Evolutionary conservation across 2,888 invertebrate species (phyloP).

Genomic region (Drosophila lutescens): DNA sequence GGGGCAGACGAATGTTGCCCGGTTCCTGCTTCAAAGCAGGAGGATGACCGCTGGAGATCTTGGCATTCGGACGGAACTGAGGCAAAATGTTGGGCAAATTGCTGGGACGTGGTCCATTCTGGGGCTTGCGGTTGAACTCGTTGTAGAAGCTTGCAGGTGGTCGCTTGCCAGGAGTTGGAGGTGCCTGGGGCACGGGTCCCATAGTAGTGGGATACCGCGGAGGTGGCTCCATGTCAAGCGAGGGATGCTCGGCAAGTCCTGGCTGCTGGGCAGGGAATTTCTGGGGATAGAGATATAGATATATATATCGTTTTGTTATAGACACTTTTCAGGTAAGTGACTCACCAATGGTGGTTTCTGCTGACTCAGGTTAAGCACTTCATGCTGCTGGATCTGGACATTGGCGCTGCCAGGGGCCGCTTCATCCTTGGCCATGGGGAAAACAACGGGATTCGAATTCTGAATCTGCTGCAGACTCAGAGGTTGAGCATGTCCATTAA

Average conservation of each 20-base stretch:
- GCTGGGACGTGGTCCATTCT: constrained; percentile 58
- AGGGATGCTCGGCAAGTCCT: constrained; percentile 75
- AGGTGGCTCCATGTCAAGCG: constrained; percentile 82
- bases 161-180: constrained; percentile 34
- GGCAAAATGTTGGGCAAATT: constrained; percentile 89
- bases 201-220: constrained; percentile 68
- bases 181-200: constrained; percentile 29
- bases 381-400: constrained; percentile 82
- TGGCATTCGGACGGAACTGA: constrained; percentile 89
- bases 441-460: constrained; percentile 79
- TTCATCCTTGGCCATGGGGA: constrained; percentile 77
- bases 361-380: constrained; percentile 82
- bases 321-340: too few relatives aligned
- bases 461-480: constrained; percentile 81
- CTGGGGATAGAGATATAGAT: constrained; percentile 17
- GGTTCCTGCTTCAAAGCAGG: constrained; percentile 80
- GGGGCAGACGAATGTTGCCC: constrained; percentile 80
- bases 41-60: constrained; percentile 85
- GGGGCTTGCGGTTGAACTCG: constrained; percentile 81
- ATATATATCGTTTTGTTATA: too few relatives aligned
- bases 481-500: constrained; percentile 83
- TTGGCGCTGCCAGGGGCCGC: constrained; percentile 23
- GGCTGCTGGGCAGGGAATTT: constrained; percentile 58
- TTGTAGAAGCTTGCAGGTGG: constrained; percentile 65
- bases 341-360: constrained; percentile 80